These are phyloP conservation scores for Mycalesis mineus DNA, from an alignment of 2,888 invertebrate species.

Conservation along the genomic window DNA sequence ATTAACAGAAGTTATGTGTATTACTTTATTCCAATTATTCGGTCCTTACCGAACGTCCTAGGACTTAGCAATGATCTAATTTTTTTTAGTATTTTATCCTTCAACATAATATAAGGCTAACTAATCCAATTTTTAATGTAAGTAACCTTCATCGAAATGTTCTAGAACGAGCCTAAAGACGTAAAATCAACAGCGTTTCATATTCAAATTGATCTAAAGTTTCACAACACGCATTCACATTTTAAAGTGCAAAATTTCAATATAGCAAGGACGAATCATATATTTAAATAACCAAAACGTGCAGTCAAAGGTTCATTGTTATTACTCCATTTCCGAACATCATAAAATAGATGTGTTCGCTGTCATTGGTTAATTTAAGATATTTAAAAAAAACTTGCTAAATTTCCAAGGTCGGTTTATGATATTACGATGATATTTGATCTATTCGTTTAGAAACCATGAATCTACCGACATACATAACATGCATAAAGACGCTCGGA, in stretches of 20 bases:
- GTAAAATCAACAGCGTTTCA: neutral
- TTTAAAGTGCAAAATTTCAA: slow-evolving; percentile 7
- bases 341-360: neutral
- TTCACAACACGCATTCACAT: neutral
- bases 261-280: neutral
- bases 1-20: too few species aligned
- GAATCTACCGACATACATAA: too few species aligned
- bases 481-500: too few species aligned
- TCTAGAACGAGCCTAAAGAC: neutral
- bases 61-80: too few species aligned
- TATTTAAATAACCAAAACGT: neutral
- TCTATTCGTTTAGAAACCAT: too few species aligned
- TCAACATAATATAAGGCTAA: neutral
- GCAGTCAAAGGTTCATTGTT: neutral
- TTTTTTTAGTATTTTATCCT: neutral
- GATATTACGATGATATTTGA: too few species aligned
- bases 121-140: neutral
- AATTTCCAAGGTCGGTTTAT: too few species aligned
- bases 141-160: neutral
- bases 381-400: too few species aligned
- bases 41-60: too few species aligned
- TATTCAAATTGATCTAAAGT: neutral
- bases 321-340: neutral
- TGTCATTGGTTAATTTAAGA: neutral
- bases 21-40: too few species aligned